A percentile compares a stretch with the other conserved stretches of the same genome.
Evolutionary conservation across 2,113 vertebrate species (phyloP).

Genomic region (Mastomys coucha): DNA sequence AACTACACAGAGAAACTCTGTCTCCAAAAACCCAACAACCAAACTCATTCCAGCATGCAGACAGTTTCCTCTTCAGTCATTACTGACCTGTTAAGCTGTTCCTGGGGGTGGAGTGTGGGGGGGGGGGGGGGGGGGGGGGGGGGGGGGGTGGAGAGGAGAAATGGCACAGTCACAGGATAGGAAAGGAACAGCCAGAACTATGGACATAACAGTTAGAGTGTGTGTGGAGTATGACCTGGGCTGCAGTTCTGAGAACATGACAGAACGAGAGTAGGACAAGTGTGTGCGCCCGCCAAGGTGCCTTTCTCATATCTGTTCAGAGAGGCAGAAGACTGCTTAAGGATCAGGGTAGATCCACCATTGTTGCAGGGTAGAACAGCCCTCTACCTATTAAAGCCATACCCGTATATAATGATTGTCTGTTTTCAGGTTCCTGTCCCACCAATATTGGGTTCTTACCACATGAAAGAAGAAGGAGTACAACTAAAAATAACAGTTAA

Average conservation of each 20-base stretch:
- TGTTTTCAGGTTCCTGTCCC: conserved; percentile 93
- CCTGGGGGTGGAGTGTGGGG: too few relatives aligned
- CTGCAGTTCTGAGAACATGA: conserved; percentile 3
- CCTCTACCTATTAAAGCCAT: not conserved
- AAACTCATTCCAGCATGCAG: not conserved
- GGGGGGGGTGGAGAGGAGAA: not conserved
- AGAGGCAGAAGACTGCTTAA: conserved; percentile 9
- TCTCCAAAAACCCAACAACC: not conserved
- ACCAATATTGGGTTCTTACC: conserved; percentile 94
- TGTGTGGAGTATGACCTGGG: not conserved
- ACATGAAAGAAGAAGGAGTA: conserved; percentile 90
- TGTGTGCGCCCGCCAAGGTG: not conserved
- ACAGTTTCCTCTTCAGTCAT: not conserved
- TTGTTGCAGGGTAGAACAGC: not conserved
- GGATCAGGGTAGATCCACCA: not conserved
- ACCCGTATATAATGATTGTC: conserved; percentile 6
- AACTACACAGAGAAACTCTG: not conserved
- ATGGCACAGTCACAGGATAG: not conserved
- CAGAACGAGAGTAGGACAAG: not conserved
- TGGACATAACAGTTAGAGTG: not conserved
- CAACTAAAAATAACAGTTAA: conserved; percentile 90
- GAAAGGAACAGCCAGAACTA: not conserved
- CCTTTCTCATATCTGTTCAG: not conserved
- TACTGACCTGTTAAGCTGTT: not conserved
- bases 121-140: too few relatives aligned